Base-by-base conservation (phyloP, 2,797 vertebrate species). In the Leptoclinus maculatus region DNA sequence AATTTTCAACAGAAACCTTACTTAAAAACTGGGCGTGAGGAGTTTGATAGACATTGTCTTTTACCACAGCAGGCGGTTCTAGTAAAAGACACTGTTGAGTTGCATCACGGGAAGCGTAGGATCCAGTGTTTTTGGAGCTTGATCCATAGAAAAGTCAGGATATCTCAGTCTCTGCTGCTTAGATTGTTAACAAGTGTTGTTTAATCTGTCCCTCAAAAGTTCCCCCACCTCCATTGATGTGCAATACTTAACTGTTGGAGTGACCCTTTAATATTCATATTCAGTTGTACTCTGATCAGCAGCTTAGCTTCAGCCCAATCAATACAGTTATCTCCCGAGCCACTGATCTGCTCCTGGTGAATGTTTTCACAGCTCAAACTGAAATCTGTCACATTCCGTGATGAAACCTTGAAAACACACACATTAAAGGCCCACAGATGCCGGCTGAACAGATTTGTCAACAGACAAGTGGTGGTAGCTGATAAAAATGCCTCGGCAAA, bases 71-170 rank as follows among this genome's bases (percentile, higher is more conserved):
- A 1, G n/a, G 29, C 25, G 25, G 57, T 19, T 67, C 13, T 23
- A 17, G 13, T 38, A 29, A 60, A 25, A 60, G 17, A 32, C 2
- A 3, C 1, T 17, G 36, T 36, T 53, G n/a, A 36, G 64, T 12
- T 60, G 71, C 36, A 73, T 63, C 47, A 41, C 63, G 38, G 29
- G 29, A 59, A 66, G 23, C 59, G 34, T 36, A 51, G 19, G 17
- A 38, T 60, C 7, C n/a, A 29, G 17, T 45, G 51, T 36, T 66
- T 64, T 14, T 49, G 6, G 3, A 56, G 39, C 5, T 63, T 70
- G 10, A 56, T 10, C 11, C 21, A 58, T 23, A 51, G 34, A 4
- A 57, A 38, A 39, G 25, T 51, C 2, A 41, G 7, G 11, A 39
- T 12, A 29, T 3, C 17, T 66, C 13, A 49, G 23, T 9, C 12